These are phyloP conservation scores for Gouania willdenowi DNA, from an alignment of 2,797 vertebrate genomes.

Conservation along the genomic window DNA sequence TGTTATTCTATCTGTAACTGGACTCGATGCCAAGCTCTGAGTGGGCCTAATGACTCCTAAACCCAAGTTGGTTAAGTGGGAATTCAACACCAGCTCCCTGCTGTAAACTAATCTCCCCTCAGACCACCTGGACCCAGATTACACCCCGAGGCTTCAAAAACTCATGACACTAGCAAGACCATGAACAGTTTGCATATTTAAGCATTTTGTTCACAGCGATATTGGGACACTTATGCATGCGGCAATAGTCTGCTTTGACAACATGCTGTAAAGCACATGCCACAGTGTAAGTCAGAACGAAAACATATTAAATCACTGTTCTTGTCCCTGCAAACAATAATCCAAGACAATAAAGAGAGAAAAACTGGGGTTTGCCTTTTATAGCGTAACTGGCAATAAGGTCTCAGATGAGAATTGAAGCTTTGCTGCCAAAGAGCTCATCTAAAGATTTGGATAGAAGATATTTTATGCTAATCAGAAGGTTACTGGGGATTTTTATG, in stretches of 20 bases:
- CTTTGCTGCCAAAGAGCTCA: slow-evolving; percentile 24
- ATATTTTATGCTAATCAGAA: slow-evolving; percentile 23
- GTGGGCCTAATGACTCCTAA: slow-evolving; percentile 65
- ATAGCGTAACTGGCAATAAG: slow-evolving; percentile 34
- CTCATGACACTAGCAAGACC: slow-evolving; percentile 17
- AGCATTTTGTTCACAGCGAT: background rate
- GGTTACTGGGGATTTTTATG: slow-evolving; percentile 17
- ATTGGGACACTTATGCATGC: background rate
- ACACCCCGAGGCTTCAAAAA: slow-evolving; percentile 26
- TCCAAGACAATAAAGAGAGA: background rate
- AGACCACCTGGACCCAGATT: slow-evolving; percentile 54
- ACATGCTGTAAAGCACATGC: background rate
- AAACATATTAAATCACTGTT: background rate
- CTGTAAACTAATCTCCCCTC: slow-evolving; percentile 57
- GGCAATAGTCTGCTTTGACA: slow-evolving; percentile 6
- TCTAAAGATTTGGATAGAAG: slow-evolving; percentile 23
- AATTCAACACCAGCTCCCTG: slow-evolving; percentile 52
- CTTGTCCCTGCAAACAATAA: background rate
- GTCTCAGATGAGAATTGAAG: slow-evolving; percentile 34
- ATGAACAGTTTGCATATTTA: slow-evolving; percentile 8
- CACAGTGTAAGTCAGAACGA: background rate
- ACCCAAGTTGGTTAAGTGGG: slow-evolving; percentile 62
- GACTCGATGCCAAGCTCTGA: slow-evolving; percentile 53
- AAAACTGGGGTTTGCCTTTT: slow-evolving; percentile 25
- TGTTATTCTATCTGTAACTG: slow-evolving; percentile 72